phyloP scores from a whole-genome alignment of 2,113 vertebrate species.

The Scolopax mira region DNA sequence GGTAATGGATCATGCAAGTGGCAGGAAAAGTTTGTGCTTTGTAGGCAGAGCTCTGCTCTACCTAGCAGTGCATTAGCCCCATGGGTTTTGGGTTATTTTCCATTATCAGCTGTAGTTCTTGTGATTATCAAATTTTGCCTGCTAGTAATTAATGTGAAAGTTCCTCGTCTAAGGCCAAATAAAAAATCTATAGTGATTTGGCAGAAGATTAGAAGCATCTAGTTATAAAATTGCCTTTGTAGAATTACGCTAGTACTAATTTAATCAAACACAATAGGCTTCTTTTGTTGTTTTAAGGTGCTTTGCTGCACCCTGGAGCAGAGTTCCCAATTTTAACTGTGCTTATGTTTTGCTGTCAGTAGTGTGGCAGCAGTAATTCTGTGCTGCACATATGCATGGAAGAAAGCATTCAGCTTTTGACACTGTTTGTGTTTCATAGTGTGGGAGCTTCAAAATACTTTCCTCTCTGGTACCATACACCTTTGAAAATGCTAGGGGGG shows the following conservation, averaged over 20 bases:
- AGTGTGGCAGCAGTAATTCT: background rate
- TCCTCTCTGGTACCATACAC: background rate
- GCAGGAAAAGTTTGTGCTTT: background rate
- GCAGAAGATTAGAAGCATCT: background rate
- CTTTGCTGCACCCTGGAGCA: background rate
- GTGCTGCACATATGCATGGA: background rate
- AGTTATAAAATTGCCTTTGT: background rate
- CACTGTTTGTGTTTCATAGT: background rate
- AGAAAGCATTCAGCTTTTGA: background rate
- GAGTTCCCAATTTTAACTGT: background rate
- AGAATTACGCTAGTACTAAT: background rate
- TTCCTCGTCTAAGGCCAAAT: background rate
- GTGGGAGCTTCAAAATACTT: background rate
- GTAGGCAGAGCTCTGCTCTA: background rate
- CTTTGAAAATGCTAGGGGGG: background rate
- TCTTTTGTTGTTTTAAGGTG: background rate
- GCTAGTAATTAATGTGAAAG: background rate
- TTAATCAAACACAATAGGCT: background rate
- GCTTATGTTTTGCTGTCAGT: background rate
- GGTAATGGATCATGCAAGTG: background rate
- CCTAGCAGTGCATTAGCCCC: background rate
- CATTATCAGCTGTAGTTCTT: background rate
- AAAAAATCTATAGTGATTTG: background rate
- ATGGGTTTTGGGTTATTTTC: background rate
- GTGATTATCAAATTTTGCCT: background rate